Percentiles rank a stretch among this genome's conserved stretches.
Evolutionary conservation across 2,888 invertebrate genomes (phyloP).

Genomic region (Druceiella hillmani): DNA sequence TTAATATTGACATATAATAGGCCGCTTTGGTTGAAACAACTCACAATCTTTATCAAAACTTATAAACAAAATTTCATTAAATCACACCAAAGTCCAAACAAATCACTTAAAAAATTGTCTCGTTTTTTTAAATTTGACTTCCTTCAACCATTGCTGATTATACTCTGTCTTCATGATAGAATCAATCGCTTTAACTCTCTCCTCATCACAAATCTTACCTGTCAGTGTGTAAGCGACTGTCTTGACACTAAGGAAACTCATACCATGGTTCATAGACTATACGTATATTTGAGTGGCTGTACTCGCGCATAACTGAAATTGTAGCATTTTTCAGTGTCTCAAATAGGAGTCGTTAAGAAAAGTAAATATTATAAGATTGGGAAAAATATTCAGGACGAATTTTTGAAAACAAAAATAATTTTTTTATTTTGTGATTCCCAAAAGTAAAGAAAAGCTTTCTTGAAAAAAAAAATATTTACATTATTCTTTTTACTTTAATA

Average conservation of each 20-base stretch:
- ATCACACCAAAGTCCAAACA: not conserved
- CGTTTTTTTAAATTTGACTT: slow-evolving; percentile 45
- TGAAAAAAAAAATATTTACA: no score
- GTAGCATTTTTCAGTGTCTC: slow-evolving; percentile 51
- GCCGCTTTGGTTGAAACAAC: no score
- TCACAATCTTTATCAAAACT: no score
- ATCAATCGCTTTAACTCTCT: slow-evolving; percentile 42
- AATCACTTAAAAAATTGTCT: slow-evolving; percentile 37
- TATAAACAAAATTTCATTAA: no score
- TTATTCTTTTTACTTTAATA: no score
- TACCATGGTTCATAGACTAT: slow-evolving; percentile 57
- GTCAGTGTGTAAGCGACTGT: slow-evolving; percentile 53
- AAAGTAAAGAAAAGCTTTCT: no score
- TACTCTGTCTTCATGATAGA: slow-evolving; percentile 47
- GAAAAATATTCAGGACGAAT: no score
- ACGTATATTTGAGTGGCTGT: slow-evolving; percentile 53
- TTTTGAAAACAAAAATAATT: no score
- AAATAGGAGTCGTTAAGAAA: slow-evolving; percentile 54
- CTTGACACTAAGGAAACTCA: slow-evolving; percentile 55
- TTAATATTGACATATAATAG: no score
- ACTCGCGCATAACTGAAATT: slow-evolving; percentile 43
- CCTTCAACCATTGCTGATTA: slow-evolving; percentile 51
- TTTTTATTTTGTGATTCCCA: no score
- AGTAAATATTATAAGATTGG: no score
- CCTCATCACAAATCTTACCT: slow-evolving; percentile 41